Evolutionary conservation across 2,113 vertebrate species (phyloP).

Genomic region (Lophura nycthemera): DNA sequence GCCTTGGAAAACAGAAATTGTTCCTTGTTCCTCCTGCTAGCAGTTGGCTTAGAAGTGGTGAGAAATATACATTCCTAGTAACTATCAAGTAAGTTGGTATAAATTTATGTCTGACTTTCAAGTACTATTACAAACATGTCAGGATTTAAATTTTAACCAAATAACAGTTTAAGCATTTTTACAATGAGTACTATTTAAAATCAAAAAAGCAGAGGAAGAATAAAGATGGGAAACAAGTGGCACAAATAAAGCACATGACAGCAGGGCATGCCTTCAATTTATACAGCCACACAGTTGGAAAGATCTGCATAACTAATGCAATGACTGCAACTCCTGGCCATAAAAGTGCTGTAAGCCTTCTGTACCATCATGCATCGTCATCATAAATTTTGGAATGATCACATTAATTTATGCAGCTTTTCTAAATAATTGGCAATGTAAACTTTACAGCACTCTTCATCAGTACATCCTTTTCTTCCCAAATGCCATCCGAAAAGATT

Average conservation of each 20-base stretch:
- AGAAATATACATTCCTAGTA: background rate
- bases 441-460: background rate
- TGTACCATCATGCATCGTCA: background rate
- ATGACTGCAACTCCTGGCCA: background rate
- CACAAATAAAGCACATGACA: constrained; percentile 20
- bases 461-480: background rate
- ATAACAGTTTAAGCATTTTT: background rate
- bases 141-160: background rate
- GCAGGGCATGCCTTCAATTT: constrained; percentile 24
- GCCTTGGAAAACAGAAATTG: background rate
- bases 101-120: background rate
- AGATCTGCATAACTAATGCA: constrained; percentile 3
- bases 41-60: background rate
- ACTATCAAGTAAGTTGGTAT: background rate
- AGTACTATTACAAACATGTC: background rate
- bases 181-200: background rate
- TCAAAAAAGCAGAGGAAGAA: background rate
- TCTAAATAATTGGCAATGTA: constrained; percentile 12
- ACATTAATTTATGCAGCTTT: background rate
- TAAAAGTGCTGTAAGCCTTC: background rate
- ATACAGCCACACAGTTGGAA: constrained; percentile 34
- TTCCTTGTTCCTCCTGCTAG: background rate
- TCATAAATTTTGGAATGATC: background rate
- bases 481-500: background rate
- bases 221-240: constrained; percentile 45